Base-by-base conservation (phyloP, 2,888 invertebrate genomes). In the Apeira syringaria region DNA sequence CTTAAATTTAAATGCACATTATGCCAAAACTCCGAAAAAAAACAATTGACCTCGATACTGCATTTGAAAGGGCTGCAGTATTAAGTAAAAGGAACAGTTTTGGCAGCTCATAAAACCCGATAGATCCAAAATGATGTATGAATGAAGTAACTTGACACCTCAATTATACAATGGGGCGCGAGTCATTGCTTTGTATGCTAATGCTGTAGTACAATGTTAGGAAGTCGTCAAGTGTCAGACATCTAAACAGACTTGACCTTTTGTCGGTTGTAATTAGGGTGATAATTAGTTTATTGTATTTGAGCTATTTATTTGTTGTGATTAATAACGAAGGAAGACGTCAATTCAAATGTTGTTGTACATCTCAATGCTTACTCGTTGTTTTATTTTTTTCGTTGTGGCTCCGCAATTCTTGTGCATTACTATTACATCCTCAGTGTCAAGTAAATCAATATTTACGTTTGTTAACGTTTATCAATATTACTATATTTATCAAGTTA, bases 111-210 rank as follows among this genome's bases (percentile, higher is more conserved):
- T 9, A 34, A 32, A 10, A 39, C 35, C 32, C 36, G 27, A 40
- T 37, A 40, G 43, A 47, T 42, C 8, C 5, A 15, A 30, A 37
- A 42, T 32, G 35, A 36, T 38, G 52, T 56, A n/a, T n/a, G n/a
- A n/a, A n/a, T n/a, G 62, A 61, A 55, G 55, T 17, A 5, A 45
- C 61, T 71, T 76, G 74, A 73, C 77, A 74, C 64, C 63, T 70
- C 64, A 68, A 73, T 69, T 49, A 36, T 43, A 68, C 61, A 60
- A 61, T 61, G 49, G 49, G 48, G 59, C 56, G 53, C 61, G 56
- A 61, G 56, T 54, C 44, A 52, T 56, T 42, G 49, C 65, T 70
- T 76, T 74, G 77, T 76, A 74, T 77, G 75, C 50, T 61, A 77
- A 78, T 75, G 10, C 12, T 17, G 39, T 29, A 38, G 44, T 25